Conservation (phyloP, 1,140 invertebrate genomes). For the Capitella teleta region DNA sequence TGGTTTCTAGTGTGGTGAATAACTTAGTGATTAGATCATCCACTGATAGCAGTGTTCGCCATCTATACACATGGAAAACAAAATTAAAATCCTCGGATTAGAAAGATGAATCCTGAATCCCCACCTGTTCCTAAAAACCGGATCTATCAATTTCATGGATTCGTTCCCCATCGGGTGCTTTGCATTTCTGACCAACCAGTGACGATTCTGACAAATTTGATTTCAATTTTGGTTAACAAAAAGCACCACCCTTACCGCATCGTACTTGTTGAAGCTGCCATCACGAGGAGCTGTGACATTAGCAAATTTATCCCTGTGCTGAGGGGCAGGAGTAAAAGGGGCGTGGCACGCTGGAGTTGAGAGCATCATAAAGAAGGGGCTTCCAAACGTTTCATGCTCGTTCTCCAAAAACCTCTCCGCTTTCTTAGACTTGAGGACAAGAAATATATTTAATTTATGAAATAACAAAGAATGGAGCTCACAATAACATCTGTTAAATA, state of each 20-base stretch:
- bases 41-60: slow-evolving; percentile 66
- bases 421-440: background rate
- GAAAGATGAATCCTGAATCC: background rate
- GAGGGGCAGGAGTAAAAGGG: slow-evolving; percentile 65
- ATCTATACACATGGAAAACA: slow-evolving; percentile 6
- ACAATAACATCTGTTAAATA: slow-evolving; percentile 80
- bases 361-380: slow-evolving; percentile 70
- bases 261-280: slow-evolving; percentile 57
- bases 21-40: slow-evolving; percentile 68
- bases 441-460: background rate
- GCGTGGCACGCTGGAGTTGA: slow-evolving; percentile 72
- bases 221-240: too few relatives aligned
- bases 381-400: background rate
- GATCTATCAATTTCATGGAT: slow-evolving; percentile 52
- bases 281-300: slow-evolving; percentile 53
- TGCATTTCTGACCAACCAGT: slow-evolving; percentile 64
- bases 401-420: slow-evolving; percentile 2
- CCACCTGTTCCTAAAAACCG: slow-evolving; percentile 50
- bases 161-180: slow-evolving; percentile 50
- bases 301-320: slow-evolving; percentile 55
- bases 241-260: background rate
- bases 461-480: slow-evolving; percentile 27
- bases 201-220: too few relatives aligned
- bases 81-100: background rate
- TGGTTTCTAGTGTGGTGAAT: slow-evolving; percentile 47